Evolutionary conservation across 2,113 vertebrate genomes (phyloP), one percentile per base, ranked within the genome.

Genomic region (Hiodon tergisus): DNA sequence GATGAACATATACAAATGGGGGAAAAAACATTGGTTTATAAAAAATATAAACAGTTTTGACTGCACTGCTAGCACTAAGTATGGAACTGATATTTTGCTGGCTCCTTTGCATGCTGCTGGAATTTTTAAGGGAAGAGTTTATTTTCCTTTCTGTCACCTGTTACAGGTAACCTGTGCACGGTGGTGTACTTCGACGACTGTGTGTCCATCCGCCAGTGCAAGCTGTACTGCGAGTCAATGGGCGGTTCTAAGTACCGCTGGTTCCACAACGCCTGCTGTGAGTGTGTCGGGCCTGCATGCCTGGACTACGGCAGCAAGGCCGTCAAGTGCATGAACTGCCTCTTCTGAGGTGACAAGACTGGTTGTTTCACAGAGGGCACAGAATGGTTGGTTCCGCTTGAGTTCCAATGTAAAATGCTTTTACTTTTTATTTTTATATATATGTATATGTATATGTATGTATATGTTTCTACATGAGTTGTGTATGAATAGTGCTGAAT

Each of bases 151-250:
- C 60, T 14, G 9, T 5, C 50, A 10, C 5, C 78, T 75, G 31
- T 31, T 31, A 31, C 84, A 86, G 89, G 97, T 63, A 94, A 93
- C 88, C 93, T 96, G 92, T 99, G 97, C 85, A 99, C 97, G 0
- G 97, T 99, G 91, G 97, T 98, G 69, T 99, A 98, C 85, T 98
- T 99, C 79, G 95, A 99, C 71, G 97, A 99, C 91, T 99, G 97
- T 82, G 93, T 99, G 89, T 99, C 97, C 67, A 97, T 99, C 83
- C 94, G 95, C 73, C 96, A 99, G 88, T 99, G 97, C 87, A 98
- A 98, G 84, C 92, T 93, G 80, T 98, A 97, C 83, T 99, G 97
- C 0, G 95, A 98, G 88, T 97, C 97, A 72, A 98, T 98, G 96
- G 97, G 97, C 46, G 97, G 96, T 3, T 98, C 97, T 79, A 99